These are phyloP conservation scores for Lagorchestes hirsutus DNA, from an alignment of 2,797 vertebrate species.

Conservation along the genomic window DNA sequence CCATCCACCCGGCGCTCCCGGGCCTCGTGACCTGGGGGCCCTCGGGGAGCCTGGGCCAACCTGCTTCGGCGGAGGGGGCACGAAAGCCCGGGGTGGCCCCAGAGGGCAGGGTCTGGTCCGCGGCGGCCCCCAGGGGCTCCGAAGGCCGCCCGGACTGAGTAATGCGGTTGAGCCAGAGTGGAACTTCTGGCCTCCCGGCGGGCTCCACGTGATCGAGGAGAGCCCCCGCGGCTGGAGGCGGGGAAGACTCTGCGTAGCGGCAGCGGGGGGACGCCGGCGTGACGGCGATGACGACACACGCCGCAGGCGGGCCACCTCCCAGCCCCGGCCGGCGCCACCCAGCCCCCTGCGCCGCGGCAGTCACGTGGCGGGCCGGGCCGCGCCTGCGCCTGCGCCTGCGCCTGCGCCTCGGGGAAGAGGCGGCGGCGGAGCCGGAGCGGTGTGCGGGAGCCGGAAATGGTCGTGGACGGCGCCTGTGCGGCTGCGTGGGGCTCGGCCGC, in stretches of 20 bases:
- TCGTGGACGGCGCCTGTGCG: conserved; percentile 95
- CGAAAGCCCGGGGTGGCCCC: too few species aligned
- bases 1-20: too few species aligned
- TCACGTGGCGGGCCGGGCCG: conserved; percentile 79
- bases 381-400: conserved; percentile 85
- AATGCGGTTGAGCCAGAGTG: background rate
- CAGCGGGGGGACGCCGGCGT: background rate
- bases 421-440: conserved; percentile 77
- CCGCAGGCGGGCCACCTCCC: background rate
- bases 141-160: too few species aligned
- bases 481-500: conserved; percentile 92
- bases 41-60: too few species aligned
- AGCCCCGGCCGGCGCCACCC: conserved; percentile 24
- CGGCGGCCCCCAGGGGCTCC: too few species aligned
- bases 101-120: too few species aligned
- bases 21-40: too few species aligned
- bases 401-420: conserved; percentile 69
- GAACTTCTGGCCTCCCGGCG: conserved; percentile 69
- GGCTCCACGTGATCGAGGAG: conserved; percentile 64
- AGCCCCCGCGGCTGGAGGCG: conserved; percentile 64
- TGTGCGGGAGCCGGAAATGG: conserved; percentile 91
- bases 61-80: too few species aligned
- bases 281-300: background rate
- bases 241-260: conserved; percentile 58
- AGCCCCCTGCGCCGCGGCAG: conserved; percentile 71